phyloP scores from a whole-genome alignment of 1,140 invertebrate species.

The Penaeus japonicus region DNA sequence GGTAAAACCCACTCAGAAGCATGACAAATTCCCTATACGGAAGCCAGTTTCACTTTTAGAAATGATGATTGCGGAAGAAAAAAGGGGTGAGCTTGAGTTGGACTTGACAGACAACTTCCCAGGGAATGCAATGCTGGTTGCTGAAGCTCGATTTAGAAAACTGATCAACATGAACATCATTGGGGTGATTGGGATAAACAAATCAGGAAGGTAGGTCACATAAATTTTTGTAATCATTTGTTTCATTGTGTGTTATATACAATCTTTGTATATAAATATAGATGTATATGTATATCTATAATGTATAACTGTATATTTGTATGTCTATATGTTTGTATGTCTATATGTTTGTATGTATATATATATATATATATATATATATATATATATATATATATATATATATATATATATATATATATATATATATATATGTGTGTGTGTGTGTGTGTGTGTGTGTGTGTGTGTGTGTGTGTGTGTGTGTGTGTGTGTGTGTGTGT shows the following conservation, averaged over 20 bases:
- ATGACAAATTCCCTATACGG: not conserved
- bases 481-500: too few relatives aligned
- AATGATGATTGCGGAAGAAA: constrained; percentile 55
- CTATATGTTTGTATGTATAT: too few relatives aligned
- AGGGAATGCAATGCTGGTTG: constrained; percentile 51
- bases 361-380: too few relatives aligned
- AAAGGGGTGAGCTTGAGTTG: constrained; percentile 56
- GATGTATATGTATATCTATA: too few relatives aligned
- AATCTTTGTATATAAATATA: not conserved
- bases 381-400: too few relatives aligned
- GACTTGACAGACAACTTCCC: constrained; percentile 34
- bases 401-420: too few relatives aligned
- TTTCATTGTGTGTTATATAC: not conserved
- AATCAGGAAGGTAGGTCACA: constrained; percentile 53
- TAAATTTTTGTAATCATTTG: not conserved
- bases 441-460: too few relatives aligned
- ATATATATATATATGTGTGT: too few relatives aligned
- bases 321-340: too few relatives aligned
- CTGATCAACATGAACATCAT: constrained; percentile 55
- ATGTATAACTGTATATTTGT: too few relatives aligned
- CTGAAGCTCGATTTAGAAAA: constrained; percentile 43
- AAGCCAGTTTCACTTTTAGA: constrained; percentile 49
- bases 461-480: too few relatives aligned
- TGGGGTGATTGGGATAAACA: constrained; percentile 55
- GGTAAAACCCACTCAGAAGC: not conserved